These are phyloP conservation scores for Drosophila albomicans DNA, from an alignment of 1,140 invertebrate genomes.

Conservation along the genomic window DNA sequence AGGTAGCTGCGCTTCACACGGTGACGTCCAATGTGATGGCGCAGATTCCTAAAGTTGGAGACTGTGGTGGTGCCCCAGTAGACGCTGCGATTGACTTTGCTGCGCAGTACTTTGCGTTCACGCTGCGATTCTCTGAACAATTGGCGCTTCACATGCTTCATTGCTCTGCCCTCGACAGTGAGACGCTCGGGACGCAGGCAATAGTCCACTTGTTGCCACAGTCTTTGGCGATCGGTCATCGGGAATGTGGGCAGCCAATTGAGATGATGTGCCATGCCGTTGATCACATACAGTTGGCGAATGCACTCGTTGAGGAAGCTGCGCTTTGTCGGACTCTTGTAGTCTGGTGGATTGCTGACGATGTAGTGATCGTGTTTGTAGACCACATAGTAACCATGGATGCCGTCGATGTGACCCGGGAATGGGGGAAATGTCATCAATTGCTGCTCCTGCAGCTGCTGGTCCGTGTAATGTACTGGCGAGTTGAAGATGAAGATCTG, in stretches of 20 bases:
- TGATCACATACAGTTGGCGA: conserved; percentile 64
- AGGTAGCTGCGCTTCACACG: conserved; percentile 52
- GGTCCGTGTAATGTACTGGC: conserved; percentile 56
- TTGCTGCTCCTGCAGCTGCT: conserved; percentile 23
- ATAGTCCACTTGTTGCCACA: conserved; percentile 61
- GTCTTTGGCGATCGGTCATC: conserved; percentile 20
- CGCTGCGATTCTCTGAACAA: conserved; percentile 50
- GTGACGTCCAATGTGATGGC: conserved; percentile 45
- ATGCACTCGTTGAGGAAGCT: conserved; percentile 74
- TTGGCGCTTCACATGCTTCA: conserved; percentile 70
- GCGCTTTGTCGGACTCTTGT: conserved; percentile 56
- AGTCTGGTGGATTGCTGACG: conserved; percentile 64
- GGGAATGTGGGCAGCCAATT: conserved; percentile 43
- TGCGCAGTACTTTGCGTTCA: conserved; percentile 43
- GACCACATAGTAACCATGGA: conserved; percentile 61
- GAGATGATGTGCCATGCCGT: conserved; percentile 47
- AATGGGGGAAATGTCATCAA: conserved; percentile 56
- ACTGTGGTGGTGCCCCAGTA: conserved; percentile 46
- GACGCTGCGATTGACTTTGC: conserved; percentile 29
- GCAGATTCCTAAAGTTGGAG: conserved; percentile 49
- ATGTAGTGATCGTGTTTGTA: conserved; percentile 67
- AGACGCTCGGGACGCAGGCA: conserved; percentile 53
- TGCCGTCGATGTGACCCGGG: conserved; percentile 4
- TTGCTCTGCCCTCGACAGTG: not conserved
- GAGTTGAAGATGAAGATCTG: conserved; percentile 63